Percentiles rank a stretch among this genome's conserved stretches.
Evolutionary conservation across 2,797 vertebrate species (phyloP).

Genomic region (Morus bassanus): DNA sequence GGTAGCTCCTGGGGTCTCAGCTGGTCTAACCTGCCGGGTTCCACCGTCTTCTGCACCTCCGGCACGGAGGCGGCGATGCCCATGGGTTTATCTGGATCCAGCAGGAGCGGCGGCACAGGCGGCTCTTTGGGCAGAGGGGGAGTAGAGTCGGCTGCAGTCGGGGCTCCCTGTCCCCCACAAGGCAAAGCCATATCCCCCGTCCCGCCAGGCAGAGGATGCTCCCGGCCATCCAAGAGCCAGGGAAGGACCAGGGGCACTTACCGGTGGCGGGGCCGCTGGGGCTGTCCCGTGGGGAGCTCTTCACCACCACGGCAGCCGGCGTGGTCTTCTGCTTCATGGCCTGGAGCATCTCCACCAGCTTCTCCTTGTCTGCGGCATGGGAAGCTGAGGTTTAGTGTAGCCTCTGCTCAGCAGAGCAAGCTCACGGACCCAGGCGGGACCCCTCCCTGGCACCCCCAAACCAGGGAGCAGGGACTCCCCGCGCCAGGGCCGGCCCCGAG

Average conservation of each 20-base stretch:
- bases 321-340: conserved; percentile 92
- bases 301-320: conserved; percentile 78
- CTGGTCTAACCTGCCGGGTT: conserved; percentile 78
- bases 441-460: background rate
- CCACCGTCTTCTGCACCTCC: conserved; percentile 71
- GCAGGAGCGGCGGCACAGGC: conserved; percentile 69
- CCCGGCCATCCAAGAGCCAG: fast-evolving
- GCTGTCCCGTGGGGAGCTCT: conserved; percentile 84
- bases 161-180: fast-evolving
- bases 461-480: background rate
- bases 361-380: conserved; percentile 88
- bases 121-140: conserved; percentile 76
- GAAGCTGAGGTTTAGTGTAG: conserved; percentile 66
- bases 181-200: background rate
- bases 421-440: background rate
- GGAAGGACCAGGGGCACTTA: conserved; percentile 61
- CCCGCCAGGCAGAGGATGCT: background rate
- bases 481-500: fast-evolving
- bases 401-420: conserved; percentile 41
- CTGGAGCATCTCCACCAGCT: conserved; percentile 89
- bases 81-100: conserved; percentile 81
- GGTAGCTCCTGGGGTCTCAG: conserved; percentile 79
- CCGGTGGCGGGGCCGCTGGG: conserved; percentile 75
- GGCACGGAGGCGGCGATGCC: conserved; percentile 74
- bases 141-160: background rate